Evolutionary conservation across 53 echinoderm and acorn worm genomes (phyloP).

Genomic region (Antedon mediterranea): DNA sequence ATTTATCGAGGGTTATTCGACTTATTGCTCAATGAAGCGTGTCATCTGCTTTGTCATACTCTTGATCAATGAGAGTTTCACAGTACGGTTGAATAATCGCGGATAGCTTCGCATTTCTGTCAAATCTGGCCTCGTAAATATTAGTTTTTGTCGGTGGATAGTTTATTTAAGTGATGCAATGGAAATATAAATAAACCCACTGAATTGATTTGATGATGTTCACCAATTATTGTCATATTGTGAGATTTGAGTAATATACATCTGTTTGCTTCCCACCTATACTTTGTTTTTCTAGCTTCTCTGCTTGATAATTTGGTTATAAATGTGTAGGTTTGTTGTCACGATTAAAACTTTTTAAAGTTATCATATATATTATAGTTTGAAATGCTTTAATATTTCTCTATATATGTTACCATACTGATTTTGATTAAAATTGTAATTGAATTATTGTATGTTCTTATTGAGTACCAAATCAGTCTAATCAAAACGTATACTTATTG

Average conservation of each 20-base stretch:
- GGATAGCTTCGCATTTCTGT: neutral
- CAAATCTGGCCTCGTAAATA: neutral
- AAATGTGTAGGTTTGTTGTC: too few species aligned
- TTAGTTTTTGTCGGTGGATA: neutral
- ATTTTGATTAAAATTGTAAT: too few species aligned
- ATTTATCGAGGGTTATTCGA: neutral
- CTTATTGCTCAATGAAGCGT: neutral
- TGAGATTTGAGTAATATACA: neutral
- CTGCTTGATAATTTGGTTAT: too few species aligned
- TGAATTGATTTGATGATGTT: neutral
- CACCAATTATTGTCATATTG: neutral
- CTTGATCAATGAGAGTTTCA: neutral
- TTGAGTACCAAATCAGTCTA: too few species aligned
- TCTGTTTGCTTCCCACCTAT: neutral
- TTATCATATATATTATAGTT: too few species aligned
- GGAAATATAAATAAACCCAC: neutral
- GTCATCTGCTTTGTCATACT: neutral
- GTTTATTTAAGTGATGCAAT: neutral
- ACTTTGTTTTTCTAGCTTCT: neutral
- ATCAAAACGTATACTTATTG: too few species aligned
- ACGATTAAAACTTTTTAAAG: too few species aligned
- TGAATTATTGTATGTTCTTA: too few species aligned
- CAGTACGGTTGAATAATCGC: neutral
- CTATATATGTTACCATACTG: too few species aligned
- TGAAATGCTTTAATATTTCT: too few species aligned